These are phyloP conservation scores for Scatophagus argus DNA, from an alignment of 2,113 vertebrate species.

Conservation along the genomic window DNA sequence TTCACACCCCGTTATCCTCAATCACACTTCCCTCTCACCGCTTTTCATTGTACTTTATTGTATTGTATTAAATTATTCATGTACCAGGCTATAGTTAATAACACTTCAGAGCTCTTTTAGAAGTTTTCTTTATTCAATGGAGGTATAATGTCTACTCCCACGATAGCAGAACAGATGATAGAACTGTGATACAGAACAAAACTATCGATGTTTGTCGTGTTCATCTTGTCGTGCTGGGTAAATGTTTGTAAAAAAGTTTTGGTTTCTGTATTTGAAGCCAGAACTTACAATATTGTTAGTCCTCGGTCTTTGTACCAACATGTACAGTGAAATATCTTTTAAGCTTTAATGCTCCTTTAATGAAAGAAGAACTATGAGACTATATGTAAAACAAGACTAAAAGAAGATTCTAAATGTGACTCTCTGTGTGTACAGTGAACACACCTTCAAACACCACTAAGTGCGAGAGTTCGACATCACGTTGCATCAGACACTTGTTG, in stretches of 20 bases:
- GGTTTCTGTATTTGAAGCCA: not conserved
- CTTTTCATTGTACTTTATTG: conserved; percentile 47
- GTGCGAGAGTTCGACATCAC: too few relatives aligned
- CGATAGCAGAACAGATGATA: not conserved
- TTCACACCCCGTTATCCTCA: conserved; percentile 50
- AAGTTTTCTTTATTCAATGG: conserved; percentile 20
- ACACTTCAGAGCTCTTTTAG: conserved; percentile 36
- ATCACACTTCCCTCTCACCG: conserved; percentile 42
- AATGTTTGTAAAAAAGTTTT: not conserved
- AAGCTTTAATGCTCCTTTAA: too few relatives aligned
- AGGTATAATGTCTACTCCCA: conserved; percentile 5
- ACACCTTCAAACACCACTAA: too few relatives aligned
- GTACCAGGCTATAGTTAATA: conserved; percentile 47
- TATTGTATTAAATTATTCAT: conserved; percentile 73
- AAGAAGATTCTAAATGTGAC: not conserved
- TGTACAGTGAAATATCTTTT: not conserved
- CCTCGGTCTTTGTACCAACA: not conserved
- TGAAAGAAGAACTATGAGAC: too few relatives aligned
- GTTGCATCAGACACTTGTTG: too few relatives aligned
- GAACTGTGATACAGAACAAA: not conserved
- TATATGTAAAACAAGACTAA: not conserved
- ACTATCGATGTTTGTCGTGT: not conserved
- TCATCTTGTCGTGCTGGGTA: not conserved
- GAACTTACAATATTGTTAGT: not conserved
- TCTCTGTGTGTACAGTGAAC: not conserved